A percentile compares a stretch with the other conserved stretches of the same genome.
These are phyloP conservation scores for Tapirus indicus DNA, from an alignment of 2,797 vertebrate species.

Conservation along the genomic window DNA sequence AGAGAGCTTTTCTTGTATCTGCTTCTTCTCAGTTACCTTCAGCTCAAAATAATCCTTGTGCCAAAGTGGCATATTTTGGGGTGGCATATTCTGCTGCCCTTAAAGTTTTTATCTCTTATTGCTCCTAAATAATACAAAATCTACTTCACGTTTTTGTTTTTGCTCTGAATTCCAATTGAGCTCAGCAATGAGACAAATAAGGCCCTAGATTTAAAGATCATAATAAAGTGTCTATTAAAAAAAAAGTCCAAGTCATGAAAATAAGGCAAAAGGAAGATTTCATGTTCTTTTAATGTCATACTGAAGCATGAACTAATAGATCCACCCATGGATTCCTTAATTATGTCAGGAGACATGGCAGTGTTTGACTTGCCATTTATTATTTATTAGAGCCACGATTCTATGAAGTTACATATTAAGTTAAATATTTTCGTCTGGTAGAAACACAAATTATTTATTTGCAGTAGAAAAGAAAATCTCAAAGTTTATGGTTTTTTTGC, in stretches of 20 bases:
- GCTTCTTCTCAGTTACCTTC: not conserved
- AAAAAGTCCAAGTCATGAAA: not conserved
- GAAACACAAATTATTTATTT: not conserved
- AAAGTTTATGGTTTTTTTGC: not conserved
- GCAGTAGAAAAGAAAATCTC: not conserved
- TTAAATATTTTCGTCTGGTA: not conserved
- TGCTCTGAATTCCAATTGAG: not conserved
- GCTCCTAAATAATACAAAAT: not conserved
- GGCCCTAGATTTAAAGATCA: not conserved
- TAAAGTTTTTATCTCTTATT: not conserved
- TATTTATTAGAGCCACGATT: conserved; percentile 15
- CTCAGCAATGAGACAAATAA: not conserved
- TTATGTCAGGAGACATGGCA: not conserved
- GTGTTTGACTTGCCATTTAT: not conserved
- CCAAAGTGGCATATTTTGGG: not conserved
- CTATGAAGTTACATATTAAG: not conserved
- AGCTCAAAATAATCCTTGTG: not conserved
- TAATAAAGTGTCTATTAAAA: not conserved
- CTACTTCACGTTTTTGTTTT: not conserved
- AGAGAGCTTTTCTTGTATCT: not conserved
- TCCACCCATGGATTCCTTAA: not conserved
- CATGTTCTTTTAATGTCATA: not conserved
- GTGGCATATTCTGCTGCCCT: not conserved
- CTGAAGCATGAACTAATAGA: not conserved
- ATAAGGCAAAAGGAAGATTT: not conserved